Percentiles rank a stretch among this genome's conserved stretches.
Conservation (phyloP, 2,113 vertebrate genomes). For the Miniopterus natalensis region DNA sequence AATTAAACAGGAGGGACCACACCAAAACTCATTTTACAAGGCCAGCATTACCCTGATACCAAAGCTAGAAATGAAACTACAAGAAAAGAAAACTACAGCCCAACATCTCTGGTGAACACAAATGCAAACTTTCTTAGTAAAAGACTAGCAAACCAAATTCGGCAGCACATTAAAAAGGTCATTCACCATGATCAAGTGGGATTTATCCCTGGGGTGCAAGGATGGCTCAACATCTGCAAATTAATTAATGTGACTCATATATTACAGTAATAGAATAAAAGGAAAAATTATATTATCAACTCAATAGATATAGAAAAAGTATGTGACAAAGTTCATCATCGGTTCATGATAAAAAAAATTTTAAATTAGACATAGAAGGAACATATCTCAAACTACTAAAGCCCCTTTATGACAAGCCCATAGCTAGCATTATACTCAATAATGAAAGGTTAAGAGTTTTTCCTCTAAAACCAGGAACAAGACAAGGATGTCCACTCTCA, state of each 20-base stretch:
- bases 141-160: not conserved
- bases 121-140: not conserved
- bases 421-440: no score
- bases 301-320: not conserved
- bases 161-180: not conserved
- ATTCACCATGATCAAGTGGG: not conserved
- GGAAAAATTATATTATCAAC: not conserved
- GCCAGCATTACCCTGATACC: not conserved
- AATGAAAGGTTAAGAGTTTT: no score
- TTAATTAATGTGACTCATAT: no score
- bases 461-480: no score
- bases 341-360: not conserved
- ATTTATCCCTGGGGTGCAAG: no score
- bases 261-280: no score
- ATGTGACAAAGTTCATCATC: not conserved
- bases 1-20: not conserved
- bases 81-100: not conserved
- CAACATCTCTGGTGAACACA: no score
- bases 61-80: not conserved
- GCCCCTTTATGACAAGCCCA: not conserved
- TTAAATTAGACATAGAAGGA: not conserved
- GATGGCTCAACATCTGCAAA: no score
- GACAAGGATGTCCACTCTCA: no score
- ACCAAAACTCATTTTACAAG: not conserved
- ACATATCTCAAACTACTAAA: not conserved